Evolutionary conservation across 2,113 vertebrate species (phyloP).

Genomic region (Glareola pratincola): DNA sequence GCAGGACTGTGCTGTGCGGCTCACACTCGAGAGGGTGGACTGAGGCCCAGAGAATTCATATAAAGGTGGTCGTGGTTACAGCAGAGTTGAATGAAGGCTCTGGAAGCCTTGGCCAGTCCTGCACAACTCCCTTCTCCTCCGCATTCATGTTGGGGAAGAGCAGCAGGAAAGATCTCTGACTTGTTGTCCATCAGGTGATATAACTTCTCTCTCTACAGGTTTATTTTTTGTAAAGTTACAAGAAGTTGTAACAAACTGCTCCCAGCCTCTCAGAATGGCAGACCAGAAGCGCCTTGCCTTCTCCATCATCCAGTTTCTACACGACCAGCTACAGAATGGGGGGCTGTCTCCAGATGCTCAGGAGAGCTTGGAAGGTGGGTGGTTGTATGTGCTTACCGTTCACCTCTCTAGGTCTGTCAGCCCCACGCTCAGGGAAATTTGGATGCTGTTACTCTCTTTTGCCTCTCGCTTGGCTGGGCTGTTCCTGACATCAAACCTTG

Average conservation of each 20-base stretch:
- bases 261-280: conserved; percentile 74
- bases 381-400: fast-evolving
- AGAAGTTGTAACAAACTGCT: neutral
- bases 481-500: fast-evolving
- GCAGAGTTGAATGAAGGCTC: fast-evolving
- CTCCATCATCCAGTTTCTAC: conserved; percentile 93
- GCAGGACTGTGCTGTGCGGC: neutral
- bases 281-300: conserved; percentile 90
- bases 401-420: fast-evolving
- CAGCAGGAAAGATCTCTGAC: neutral
- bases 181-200: fast-evolving
- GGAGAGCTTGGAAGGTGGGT: conserved; percentile 94
- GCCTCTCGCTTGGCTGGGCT: neutral
- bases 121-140: neutral
- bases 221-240: neutral
- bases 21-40: fast-evolving
- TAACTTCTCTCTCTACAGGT: neutral
- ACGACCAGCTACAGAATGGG: conserved; percentile 85
- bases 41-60: neutral
- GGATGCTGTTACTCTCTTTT: fast-evolving
- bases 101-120: neutral
- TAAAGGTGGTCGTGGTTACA: fast-evolving
- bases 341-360: conserved; percentile 85
- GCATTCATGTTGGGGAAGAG: fast-evolving
- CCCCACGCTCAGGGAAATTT: fast-evolving